These are phyloP conservation scores for Euleptes europaea DNA, from an alignment of 2,113 vertebrate genomes.

Conservation along the genomic window DNA sequence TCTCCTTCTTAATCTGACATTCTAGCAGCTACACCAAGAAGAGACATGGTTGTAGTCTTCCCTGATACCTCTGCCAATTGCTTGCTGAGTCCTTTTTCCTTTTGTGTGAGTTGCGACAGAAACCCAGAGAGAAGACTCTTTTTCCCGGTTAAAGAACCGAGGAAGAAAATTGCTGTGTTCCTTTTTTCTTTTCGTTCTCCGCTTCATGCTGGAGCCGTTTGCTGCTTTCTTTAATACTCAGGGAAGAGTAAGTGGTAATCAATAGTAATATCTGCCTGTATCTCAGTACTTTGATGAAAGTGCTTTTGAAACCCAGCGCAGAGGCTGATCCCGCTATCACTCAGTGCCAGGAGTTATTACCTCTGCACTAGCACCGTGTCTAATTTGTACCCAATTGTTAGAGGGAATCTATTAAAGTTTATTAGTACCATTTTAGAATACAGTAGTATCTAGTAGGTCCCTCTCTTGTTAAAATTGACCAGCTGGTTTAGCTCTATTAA, in stretches of 20 bases:
- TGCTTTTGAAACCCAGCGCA: constrained; percentile 67
- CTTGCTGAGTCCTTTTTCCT: neutral
- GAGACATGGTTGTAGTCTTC: too few relatives aligned
- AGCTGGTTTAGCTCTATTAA: constrained; percentile 61
- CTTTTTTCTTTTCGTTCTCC: constrained; percentile 14
- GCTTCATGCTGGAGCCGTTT: constrained; percentile 49
- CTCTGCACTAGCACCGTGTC: constrained; percentile 54
- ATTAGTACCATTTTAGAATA: constrained; percentile 65
- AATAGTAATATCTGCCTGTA: constrained; percentile 70
- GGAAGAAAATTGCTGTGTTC: constrained; percentile 46
- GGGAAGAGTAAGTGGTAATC: constrained; percentile 71
- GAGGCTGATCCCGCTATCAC: constrained; percentile 66
- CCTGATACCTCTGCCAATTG: neutral
- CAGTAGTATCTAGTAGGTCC: constrained; percentile 51
- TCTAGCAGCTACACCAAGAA: too few relatives aligned
- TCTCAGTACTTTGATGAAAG: constrained; percentile 57
- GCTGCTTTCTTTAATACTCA: constrained; percentile 56
- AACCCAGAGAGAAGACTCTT: constrained; percentile 19
- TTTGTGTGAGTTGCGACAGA: neutral
- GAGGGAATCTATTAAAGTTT: constrained; percentile 68
- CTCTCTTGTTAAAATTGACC: constrained; percentile 58
- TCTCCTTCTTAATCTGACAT: too few relatives aligned
- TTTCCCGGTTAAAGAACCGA: constrained; percentile 31
- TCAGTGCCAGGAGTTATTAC: constrained; percentile 69
- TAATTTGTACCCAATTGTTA: constrained; percentile 66